Conservation (phyloP, 2,113 vertebrate genomes). For the Conger conger region DNA sequence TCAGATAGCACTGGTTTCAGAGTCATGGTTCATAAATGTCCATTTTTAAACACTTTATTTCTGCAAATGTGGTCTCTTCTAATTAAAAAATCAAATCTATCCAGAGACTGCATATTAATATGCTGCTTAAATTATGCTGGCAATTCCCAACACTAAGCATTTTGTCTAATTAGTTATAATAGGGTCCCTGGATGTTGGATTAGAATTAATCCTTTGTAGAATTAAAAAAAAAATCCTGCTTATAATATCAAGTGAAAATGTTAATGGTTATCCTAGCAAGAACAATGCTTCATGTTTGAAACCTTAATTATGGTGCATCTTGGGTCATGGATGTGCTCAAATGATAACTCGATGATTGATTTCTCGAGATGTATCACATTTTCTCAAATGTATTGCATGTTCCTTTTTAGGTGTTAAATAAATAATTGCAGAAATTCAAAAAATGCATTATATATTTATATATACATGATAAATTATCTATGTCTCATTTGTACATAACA, state of each 20-base stretch:
- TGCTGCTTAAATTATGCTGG: slow-evolving; percentile 51
- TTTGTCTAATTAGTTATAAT: slow-evolving; percentile 59
- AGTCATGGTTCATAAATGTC: slow-evolving; percentile 49
- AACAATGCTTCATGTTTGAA: slow-evolving; percentile 42
- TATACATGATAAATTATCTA: no score
- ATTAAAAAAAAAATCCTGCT: slow-evolving; percentile 40
- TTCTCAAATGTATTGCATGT: no score
- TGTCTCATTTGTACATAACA: no score
- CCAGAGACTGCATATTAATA: slow-evolving; percentile 55
- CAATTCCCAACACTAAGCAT: slow-evolving; percentile 55
- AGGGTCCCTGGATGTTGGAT: slow-evolving; percentile 53
- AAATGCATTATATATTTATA: no score
- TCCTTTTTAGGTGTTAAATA: no score
- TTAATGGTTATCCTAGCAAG: slow-evolving; percentile 50
- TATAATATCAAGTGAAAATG: slow-evolving; percentile 51
- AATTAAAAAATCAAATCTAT: slow-evolving; percentile 55
- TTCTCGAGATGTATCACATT: no score
- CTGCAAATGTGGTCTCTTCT: slow-evolving; percentile 36
- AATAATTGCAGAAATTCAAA: no score
- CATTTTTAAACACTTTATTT: slow-evolving; percentile 44
- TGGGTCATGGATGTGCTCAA: slow-evolving; percentile 42
- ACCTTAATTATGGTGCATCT: slow-evolving; percentile 50
- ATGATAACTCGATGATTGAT: slow-evolving; percentile 11
- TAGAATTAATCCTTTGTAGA: slow-evolving; percentile 53
- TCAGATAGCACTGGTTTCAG: slow-evolving; percentile 37